Percentiles rank a stretch among this genome's conserved stretches.
phyloP scores from a whole-genome alignment of 2,797 vertebrate genomes.

The Cyprinodon diabolis region DNA sequence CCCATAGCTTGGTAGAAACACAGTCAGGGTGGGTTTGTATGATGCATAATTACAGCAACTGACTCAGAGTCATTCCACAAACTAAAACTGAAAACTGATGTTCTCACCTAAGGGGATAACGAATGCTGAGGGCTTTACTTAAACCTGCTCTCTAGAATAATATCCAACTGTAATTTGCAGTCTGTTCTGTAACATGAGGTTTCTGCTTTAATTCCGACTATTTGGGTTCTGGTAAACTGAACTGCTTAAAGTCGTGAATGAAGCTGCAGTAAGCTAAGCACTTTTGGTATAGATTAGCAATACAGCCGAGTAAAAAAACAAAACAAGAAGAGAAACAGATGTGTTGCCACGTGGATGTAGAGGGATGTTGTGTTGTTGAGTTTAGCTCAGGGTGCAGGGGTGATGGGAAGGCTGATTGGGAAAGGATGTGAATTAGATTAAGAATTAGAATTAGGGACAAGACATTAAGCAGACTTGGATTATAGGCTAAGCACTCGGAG shows the following conservation, averaged over 20 bases:
- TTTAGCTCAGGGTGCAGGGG: conserved; percentile 52
- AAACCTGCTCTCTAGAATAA: conserved; percentile 18
- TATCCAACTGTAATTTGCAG: conserved; percentile 11
- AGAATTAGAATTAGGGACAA: conserved; percentile 69
- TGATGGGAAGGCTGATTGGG: conserved; percentile 70
- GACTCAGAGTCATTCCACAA: conserved; percentile 4
- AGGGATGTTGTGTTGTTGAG: conserved; percentile 38
- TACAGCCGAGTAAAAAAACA: conserved; percentile 41
- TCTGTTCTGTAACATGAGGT: conserved; percentile 28
- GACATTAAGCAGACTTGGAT: conserved; percentile 71
- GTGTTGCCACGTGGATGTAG: conserved; percentile 45
- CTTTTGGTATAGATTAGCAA: conserved; percentile 61
- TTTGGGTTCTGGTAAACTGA: conserved; percentile 26
- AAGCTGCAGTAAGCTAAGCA: conserved; percentile 42
- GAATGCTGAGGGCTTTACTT: conserved; percentile 17
- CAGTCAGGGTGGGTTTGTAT: background rate
- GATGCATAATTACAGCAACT: conserved; percentile 1
- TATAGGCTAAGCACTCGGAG: conserved; percentile 61
- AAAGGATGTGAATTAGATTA: conserved; percentile 76
- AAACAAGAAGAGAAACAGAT: conserved; percentile 39
- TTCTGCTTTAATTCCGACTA: conserved; percentile 31
- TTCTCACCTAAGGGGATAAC: conserved; percentile 18
- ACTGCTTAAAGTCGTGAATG: conserved; percentile 46
- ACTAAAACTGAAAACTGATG: conserved; percentile 15
- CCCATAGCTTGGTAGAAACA: background rate